Evolutionary conservation across 2,888 invertebrate species (phyloP), one percentile per base, ranked within the genome.

Genomic region (Cryptophagus acutangulus): DNA sequence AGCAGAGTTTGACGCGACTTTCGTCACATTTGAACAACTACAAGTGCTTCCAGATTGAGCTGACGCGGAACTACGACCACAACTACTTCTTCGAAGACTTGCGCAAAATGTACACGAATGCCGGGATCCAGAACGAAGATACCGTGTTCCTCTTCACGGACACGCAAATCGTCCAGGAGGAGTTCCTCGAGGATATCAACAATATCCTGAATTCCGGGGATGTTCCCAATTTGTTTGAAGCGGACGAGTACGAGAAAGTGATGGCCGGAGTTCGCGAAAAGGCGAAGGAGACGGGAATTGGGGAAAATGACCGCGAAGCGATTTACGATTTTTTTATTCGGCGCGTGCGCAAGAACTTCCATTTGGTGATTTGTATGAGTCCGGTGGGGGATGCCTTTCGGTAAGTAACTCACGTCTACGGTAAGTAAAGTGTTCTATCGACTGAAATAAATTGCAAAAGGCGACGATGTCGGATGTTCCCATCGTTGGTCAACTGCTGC

Each of bases 401-500:
- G 77, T 81, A 59, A 39, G 31, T 24, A 14, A 2, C 26, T 14
- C 12, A 20, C 12, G 10, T 28, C 17, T 33, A 16, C 12, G 9
- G 18, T 33, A 31, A 12, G 6, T 10, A 3, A 17, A 24, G n/a
- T 24, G 29, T 25, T 25, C 5, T 18, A 17, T 34, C 5, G 24
- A 17, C 9, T n/a, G 15, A 16, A 15, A n/a, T n/a, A n/a, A 31
- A 6, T 35, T 35, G 18, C 10, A 14, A 66, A 58, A 82, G 89
- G 46, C 81, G 87, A 26, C 78, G 93, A 4, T 87, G 93, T 55
- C 81, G 93, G 29, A 92, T 93, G 87, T 95, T 93, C 65, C 95
- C 94, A 0, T 92, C 93, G 0, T 72, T 95, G 48, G 87, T 92
- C 3, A 94, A 93, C 69, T 93, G 92, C 63, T 93, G 92, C 60